phyloP scores from a whole-genome alignment of 2,797 vertebrate species.

The Paratrypauchen microcephalus region DNA sequence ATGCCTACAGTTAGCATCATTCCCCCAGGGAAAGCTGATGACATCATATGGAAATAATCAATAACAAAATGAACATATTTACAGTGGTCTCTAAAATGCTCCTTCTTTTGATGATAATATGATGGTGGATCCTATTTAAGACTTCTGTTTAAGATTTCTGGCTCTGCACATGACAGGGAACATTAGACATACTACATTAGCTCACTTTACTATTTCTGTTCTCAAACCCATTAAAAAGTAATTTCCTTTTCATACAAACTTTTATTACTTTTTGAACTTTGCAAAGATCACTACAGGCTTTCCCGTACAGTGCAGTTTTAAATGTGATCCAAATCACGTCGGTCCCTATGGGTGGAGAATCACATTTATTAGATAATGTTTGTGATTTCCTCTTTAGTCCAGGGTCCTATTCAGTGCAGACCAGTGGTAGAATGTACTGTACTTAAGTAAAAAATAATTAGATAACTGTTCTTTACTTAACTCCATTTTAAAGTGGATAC shows the following conservation, averaged over 20 bases:
- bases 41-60: no score
- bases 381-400: slow-evolving; percentile 41
- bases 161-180: not conserved
- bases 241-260: not conserved
- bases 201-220: not conserved
- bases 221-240: slow-evolving; percentile 14
- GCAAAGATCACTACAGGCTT: not conserved
- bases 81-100: not conserved
- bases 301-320: slow-evolving; percentile 18
- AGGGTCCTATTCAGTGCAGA: slow-evolving; percentile 27
- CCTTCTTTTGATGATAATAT: not conserved
- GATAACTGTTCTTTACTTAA: no score
- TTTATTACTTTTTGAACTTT: slow-evolving; percentile 15
- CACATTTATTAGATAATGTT: slow-evolving; percentile 29
- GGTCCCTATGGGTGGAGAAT: slow-evolving; percentile 44
- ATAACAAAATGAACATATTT: not conserved
- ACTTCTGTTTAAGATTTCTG: not conserved
- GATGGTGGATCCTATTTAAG: not conserved
- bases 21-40: no score
- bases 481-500: no score
- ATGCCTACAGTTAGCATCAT: no score
- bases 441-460: no score
- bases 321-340: slow-evolving; percentile 26
- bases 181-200: slow-evolving; percentile 6
- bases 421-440: no score